phyloP scores from a whole-genome alignment of 92 coral and sea anemone genomes.

The Metridium senile region DNA sequence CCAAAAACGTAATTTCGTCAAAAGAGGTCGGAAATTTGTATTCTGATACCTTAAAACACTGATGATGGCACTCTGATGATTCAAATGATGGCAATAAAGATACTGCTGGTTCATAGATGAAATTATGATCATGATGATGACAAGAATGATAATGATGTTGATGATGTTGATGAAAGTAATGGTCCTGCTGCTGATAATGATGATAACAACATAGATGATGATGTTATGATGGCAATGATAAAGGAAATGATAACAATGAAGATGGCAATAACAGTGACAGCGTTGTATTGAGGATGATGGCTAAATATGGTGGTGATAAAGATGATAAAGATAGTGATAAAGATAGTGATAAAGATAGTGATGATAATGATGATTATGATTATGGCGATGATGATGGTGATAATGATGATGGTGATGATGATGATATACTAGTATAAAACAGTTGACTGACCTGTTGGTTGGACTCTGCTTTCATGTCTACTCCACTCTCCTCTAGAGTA shows the following conservation, averaged over 20 bases:
- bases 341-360: background rate
- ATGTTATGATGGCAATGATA: background rate
- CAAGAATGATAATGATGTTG: too few relatives aligned
- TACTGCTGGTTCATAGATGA: too few relatives aligned
- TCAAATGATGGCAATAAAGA: too few relatives aligned
- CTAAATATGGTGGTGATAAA: background rate
- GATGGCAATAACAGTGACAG: background rate
- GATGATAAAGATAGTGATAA: background rate
- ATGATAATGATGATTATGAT: background rate
- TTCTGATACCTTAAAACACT: too few relatives aligned
- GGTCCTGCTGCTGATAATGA: background rate
- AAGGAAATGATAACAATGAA: background rate
- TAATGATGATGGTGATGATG: background rate
- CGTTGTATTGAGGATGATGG: background rate
- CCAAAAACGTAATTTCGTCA: too few relatives aligned
- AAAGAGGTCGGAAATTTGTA: too few relatives aligned
- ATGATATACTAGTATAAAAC: too few relatives aligned
- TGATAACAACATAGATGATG: background rate
- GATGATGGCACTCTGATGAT: too few relatives aligned
- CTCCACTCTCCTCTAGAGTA: slow-evolving; percentile 97
- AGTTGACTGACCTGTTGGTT: slow-evolving; percentile 86
- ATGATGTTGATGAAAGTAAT: too few relatives aligned
- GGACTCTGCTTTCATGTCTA: slow-evolving; percentile 85
- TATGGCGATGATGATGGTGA: too few relatives aligned
- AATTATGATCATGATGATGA: too few relatives aligned